Evolutionary conservation across 2,888 invertebrate genomes (phyloP).

Genomic region (Leptinotarsa juncta): DNA sequence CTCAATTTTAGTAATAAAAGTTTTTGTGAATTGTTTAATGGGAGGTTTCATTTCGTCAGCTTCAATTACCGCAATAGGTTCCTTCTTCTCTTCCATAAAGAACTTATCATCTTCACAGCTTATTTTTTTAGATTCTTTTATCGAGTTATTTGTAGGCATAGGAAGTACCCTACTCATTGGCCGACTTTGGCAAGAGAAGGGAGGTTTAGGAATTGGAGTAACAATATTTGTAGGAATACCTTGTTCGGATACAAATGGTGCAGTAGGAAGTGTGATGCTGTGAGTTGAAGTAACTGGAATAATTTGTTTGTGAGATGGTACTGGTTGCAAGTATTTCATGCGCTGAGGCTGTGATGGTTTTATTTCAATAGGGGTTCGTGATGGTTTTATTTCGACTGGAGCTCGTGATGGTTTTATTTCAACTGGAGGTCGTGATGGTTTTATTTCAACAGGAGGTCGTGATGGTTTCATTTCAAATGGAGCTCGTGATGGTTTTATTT

Average conservation of each 20-base stretch:
- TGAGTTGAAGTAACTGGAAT: slow-evolving; percentile 61
- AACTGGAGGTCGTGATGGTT: slow-evolving; percentile 14
- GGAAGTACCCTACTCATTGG: slow-evolving; percentile 85
- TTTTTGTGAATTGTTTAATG: slow-evolving; percentile 38
- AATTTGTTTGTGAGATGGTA: slow-evolving; percentile 46
- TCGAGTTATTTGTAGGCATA: slow-evolving; percentile 76
- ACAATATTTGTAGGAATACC: slow-evolving; percentile 80
- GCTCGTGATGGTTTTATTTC: slow-evolving; percentile 29
- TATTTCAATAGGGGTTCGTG: slow-evolving; percentile 25
- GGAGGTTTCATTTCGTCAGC: slow-evolving; percentile 47
- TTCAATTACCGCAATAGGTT: slow-evolving; percentile 64
- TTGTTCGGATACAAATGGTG: slow-evolving; percentile 68
- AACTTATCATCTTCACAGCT: slow-evolving; percentile 67
- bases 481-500: slow-evolving; percentile 28
- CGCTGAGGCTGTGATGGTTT: slow-evolving; percentile 50
- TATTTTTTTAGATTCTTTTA: slow-evolving; percentile 65
- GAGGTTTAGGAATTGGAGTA: slow-evolving; percentile 72
- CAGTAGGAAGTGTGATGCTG: slow-evolving; percentile 73
- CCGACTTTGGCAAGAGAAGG: slow-evolving; percentile 65
- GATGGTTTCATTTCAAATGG: slow-evolving; percentile 30
- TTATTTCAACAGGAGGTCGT: slow-evolving; percentile 5
- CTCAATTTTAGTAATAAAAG: slow-evolving; percentile 38
- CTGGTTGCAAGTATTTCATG: slow-evolving; percentile 51
- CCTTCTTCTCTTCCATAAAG: slow-evolving; percentile 64
- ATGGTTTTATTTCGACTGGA: slow-evolving; percentile 27